phyloP scores from a whole-genome alignment of 1,140 invertebrate species.

The Listronotus oregonensis region DNA sequence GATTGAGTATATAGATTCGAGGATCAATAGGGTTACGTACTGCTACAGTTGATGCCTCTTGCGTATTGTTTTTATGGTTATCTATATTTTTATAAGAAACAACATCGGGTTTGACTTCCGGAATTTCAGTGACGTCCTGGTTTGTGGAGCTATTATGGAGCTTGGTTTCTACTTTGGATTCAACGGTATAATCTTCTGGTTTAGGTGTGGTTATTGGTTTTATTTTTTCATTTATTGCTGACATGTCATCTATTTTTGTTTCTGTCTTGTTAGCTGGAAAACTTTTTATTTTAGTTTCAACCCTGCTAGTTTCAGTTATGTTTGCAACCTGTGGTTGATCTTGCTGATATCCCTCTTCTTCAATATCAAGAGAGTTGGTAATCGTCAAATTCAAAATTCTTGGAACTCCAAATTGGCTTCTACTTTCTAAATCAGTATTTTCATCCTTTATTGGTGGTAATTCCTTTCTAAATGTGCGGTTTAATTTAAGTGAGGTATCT shows the following conservation, averaged over 20 bases:
- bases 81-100: background rate
- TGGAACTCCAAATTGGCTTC: conserved; percentile 18
- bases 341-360: conserved; percentile 27
- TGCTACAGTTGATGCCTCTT: conserved; percentile 14
- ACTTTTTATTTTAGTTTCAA: background rate
- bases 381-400: conserved; percentile 23
- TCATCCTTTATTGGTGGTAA: conserved; percentile 41
- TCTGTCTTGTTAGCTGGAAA: background rate
- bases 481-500: conserved; percentile 46
- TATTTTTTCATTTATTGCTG: background rate
- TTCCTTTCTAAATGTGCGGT: conserved; percentile 52
- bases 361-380: conserved; percentile 23
- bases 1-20: conserved; percentile 41
- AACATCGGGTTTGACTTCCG: background rate
- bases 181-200: background rate
- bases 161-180: background rate
- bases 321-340: conserved; percentile 8
- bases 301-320: conserved; percentile 10
- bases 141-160: background rate
- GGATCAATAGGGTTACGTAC: conserved; percentile 39
- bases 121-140: conserved; percentile 4
- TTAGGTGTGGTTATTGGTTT: too few relatives aligned
- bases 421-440: conserved; percentile 17
- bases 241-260: background rate
- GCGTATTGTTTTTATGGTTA: conserved; percentile 11